Base-by-base conservation (phyloP, 2,113 vertebrate genomes). In the Paramormyrops kingsleyae region DNA sequence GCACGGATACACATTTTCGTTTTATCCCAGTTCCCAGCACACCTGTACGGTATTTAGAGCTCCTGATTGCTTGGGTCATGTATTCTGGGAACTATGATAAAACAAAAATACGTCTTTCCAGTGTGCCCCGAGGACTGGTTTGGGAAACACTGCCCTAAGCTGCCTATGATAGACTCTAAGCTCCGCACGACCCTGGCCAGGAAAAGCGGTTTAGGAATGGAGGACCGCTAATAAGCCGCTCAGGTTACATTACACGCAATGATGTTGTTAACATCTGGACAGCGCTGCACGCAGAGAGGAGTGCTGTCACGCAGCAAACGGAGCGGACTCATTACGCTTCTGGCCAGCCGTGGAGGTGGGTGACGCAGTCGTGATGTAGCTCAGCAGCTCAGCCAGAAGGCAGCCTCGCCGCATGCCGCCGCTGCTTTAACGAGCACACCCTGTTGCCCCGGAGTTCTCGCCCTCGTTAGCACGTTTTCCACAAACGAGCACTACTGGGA, bases 311-410 rank as follows among this genome's bases (percentile, higher is more conserved):
- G 4, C 70, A 89, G 85, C 50, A 2, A 8, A 90, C 47, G 89
- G 91, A 93, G 90, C 92, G 93, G 92, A 89, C 91, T 95, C 92
- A 94, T 94, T 93, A 94, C 90, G 90, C 10, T 91, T 85, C 70
- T 27, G 74, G 90, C 83, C 94, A 94, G 94, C 92, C 93, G 92
- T 92, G 53, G 89, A 87, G 62, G 91, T 87, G 88, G 87, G 56
- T 39, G 19, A 59, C 24, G 42, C 31, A 31, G 80, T 21, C 87
- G 83, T 83, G 49, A 31, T 8, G 27, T 9, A 39, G 13, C 21
- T 21, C 24, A 39, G 50, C 12, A 19, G n/a, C 50, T 10, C 15
- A 8, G 35, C 62, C 62, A 4, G 8, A 27, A 66, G n/a, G 62
- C n/a, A 17, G 59, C 35, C 39, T 66, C 62, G 9, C 62, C 62